Conservation (phyloP, 2,888 invertebrate species). For the Eurois occulta region DNA sequence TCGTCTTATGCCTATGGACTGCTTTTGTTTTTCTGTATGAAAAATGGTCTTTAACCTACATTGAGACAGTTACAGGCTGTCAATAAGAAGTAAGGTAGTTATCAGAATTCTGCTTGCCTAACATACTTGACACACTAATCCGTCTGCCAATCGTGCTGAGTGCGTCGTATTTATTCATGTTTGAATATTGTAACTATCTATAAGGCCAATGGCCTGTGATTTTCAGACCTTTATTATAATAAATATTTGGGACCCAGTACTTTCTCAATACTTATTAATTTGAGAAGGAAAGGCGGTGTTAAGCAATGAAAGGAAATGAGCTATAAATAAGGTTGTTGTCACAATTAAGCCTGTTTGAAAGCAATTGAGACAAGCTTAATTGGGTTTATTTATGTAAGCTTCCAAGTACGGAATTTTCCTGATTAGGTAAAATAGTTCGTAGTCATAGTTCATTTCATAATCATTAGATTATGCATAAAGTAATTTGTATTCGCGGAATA, state of each 20-base stretch:
- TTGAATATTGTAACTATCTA: background rate
- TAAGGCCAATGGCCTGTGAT: background rate
- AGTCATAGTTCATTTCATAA: background rate
- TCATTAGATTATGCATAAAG: background rate
- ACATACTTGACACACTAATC: background rate
- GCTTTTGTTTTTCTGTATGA: background rate
- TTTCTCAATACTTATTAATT: background rate
- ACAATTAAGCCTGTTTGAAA: background rate
- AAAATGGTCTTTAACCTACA: background rate
- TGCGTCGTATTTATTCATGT: background rate
- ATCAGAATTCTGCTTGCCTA: background rate
- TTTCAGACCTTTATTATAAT: background rate
- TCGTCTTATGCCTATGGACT: background rate
- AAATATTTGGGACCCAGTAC: background rate
- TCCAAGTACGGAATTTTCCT: background rate
- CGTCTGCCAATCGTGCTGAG: conserved; percentile 15
- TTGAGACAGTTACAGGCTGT: background rate
- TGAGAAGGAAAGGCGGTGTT: background rate
- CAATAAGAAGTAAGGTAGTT: background rate
- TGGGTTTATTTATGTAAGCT: background rate
- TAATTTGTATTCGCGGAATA: background rate
- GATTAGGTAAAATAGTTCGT: background rate
- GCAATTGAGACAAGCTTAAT: background rate
- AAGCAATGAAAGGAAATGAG: background rate
- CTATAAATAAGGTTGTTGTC: background rate